Evolutionary conservation across 2,113 vertebrate species (phyloP).

Genomic region (Leptobrachium ailaonicum): DNA sequence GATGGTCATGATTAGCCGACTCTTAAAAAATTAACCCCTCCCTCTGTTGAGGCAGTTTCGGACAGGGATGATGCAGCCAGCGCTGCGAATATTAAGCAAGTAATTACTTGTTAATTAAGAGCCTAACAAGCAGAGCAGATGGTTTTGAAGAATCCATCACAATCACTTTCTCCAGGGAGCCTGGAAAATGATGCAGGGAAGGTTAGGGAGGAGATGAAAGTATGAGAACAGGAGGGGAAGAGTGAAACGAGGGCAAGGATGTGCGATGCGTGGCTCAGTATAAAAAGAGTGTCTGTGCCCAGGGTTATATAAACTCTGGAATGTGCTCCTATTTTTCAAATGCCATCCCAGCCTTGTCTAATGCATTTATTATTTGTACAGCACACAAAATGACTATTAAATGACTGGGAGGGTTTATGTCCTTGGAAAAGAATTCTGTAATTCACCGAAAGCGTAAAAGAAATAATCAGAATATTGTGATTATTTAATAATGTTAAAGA

Average conservation of each 20-base stretch:
- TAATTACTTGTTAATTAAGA: slow-evolving; percentile 56
- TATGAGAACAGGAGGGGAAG: slow-evolving; percentile 4
- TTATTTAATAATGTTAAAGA: too few species aligned
- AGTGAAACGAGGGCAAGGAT: slow-evolving; percentile 18
- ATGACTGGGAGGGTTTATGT: background rate
- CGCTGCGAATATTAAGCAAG: slow-evolving; percentile 40
- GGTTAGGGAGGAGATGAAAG: slow-evolving; percentile 36
- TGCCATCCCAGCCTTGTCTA: background rate
- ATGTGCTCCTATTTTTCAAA: background rate
- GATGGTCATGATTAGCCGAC: background rate
- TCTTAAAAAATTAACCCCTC: slow-evolving; percentile 18
- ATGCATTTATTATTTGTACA: background rate
- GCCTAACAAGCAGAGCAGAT: slow-evolving; percentile 53
- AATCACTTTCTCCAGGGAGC: slow-evolving; percentile 42
- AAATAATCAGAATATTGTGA: too few species aligned
- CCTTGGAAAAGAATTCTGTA: background rate
- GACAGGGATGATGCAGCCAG: slow-evolving; percentile 23
- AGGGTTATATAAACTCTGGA: slow-evolving; percentile 17
- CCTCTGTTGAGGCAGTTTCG: background rate
- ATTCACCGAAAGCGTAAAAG: too few species aligned
- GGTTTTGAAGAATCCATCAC: slow-evolving; percentile 51
- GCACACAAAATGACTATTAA: background rate
- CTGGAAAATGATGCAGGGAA: slow-evolving; percentile 33
- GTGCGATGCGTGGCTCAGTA: background rate
- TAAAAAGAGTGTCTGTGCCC: background rate